Base-by-base conservation (phyloP, 2,888 invertebrate genomes). In the Nemapogon koenigi region DNA sequence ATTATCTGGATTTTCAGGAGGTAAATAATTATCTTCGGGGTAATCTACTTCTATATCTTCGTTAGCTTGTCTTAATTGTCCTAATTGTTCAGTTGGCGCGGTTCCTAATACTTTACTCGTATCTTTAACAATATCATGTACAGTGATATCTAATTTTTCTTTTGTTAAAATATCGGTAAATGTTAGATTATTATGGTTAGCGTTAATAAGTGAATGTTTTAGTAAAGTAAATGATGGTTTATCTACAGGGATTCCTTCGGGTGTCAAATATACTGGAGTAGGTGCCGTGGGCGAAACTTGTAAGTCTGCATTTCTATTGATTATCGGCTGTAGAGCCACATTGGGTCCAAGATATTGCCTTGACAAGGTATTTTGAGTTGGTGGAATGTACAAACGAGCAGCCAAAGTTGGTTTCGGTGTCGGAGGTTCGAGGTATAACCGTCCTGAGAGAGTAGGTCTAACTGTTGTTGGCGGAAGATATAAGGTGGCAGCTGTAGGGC, bases 91-190 rank as follows among this genome's bases (percentile, higher is more conserved):
- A 25, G 61, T 29, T 29, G 66, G 53, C 26, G 60, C 60, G 1
- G 62, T 62, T 45, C 59, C 57, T 15, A 72, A 51, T 46, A 67
- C 52, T 44, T 55, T 55, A 26, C 60, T 59, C 4, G 76, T 76
- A 40, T 75, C 65, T 51, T 63, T 62, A 2, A 76, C 65, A 35
- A 78, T 72, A 42, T 69, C 59, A 43, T 62, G 66, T 4, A 78
- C 67, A 2, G 69, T 70, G 16, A 61, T 49, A 40, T 75, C 72
- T 13, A 75, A 54, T 46, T 72, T 75, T 55, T 75, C 63, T 50
- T 68, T 72, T 3, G 72, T 71, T 33, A 73, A 47, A 41, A 73
- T 65, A 44, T 78, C 73, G 42, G 67, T 49, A 40, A 76, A 76
- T 10, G 66, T 57, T 49, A 68, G 45, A 42, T 73, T 75, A n/a